Conservation (phyloP, 2,797 vertebrate genomes). For the Eptatretus atami region DNA sequence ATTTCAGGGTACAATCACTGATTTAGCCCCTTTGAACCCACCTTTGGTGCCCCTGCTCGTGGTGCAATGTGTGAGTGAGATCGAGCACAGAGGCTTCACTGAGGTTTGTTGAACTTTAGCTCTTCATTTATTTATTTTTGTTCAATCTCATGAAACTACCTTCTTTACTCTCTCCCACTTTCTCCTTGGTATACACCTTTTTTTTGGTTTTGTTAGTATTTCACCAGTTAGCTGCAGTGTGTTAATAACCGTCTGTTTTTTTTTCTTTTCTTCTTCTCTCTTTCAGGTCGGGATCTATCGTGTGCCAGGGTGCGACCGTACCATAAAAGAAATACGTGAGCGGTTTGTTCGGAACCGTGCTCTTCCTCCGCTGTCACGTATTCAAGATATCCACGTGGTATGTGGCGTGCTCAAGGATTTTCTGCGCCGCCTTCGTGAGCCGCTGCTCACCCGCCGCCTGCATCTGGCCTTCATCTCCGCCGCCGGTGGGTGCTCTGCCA, state of each 20-base stretch:
- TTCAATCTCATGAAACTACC: too few relatives aligned
- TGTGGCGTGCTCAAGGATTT: constrained; percentile 50
- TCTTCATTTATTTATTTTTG: too few relatives aligned
- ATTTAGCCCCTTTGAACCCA: constrained; percentile 12
- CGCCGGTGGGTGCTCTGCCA: constrained; percentile 16
- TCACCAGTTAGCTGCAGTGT: not conserved
- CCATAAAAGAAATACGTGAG: constrained; percentile 28
- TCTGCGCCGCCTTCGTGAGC: constrained; percentile 33
- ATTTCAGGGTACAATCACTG: constrained; percentile 18
- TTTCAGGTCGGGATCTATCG: constrained; percentile 36
- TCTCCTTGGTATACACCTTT: too few relatives aligned
- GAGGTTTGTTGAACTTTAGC: constrained; percentile 14
- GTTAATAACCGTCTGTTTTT: too few relatives aligned
- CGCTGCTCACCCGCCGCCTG: constrained; percentile 24
- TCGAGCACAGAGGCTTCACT: constrained; percentile 20
- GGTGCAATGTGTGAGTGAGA: constrained; percentile 23
- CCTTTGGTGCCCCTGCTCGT: constrained; percentile 20
- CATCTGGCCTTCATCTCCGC: constrained; percentile 29
- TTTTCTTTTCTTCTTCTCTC: not conserved
- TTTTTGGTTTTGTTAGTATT: not conserved
- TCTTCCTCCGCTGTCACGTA: constrained; percentile 13
- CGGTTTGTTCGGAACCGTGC: constrained; percentile 18
- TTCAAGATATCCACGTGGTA: constrained; percentile 31
- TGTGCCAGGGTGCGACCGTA: constrained; percentile 24
- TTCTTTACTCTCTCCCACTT: too few relatives aligned